phyloP scores from a whole-genome alignment of 1,140 invertebrate species.

The Streblospio benedicti region DNA sequence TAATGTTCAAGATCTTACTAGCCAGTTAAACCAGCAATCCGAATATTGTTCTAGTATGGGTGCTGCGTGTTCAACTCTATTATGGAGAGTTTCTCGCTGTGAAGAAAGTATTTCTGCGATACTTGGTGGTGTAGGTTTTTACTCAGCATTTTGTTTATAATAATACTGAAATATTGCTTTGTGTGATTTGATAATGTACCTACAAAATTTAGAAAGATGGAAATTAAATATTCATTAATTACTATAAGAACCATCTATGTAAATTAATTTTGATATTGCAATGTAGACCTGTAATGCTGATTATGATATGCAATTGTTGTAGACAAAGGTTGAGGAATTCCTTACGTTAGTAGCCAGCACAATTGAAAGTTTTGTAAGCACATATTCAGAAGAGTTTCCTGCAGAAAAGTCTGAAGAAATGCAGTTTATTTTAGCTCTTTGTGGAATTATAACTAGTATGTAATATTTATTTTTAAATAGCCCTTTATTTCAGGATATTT shows the following conservation, averaged over 20 bases:
- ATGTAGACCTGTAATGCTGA: neutral
- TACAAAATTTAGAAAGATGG: no score
- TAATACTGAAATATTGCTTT: no score
- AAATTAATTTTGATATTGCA: neutral
- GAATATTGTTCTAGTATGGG: conserved; percentile 35
- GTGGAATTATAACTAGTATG: conserved; percentile 36
- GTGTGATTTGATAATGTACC: no score
- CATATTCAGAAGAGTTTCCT: conserved; percentile 33
- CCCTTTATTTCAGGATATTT: neutral
- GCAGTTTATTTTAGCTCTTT: conserved; percentile 31
- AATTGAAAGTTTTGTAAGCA: conserved; percentile 27
- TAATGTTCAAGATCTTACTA: conserved; percentile 27
- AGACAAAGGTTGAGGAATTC: conserved; percentile 36
- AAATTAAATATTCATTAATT: neutral
- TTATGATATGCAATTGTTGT: neutral
- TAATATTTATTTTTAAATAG: neutral
- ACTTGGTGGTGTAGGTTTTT: conserved; percentile 26
- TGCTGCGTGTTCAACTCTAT: conserved; percentile 29
- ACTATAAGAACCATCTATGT: neutral
- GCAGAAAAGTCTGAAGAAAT: conserved; percentile 26
- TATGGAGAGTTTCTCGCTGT: conserved; percentile 35
- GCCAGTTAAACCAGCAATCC: conserved; percentile 35
- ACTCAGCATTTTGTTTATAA: neutral
- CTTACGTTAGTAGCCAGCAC: conserved; percentile 26
- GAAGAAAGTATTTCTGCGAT: conserved; percentile 34